Base-by-base conservation (phyloP, 2,797 vertebrate genomes). In the Phataginus tricuspis region DNA sequence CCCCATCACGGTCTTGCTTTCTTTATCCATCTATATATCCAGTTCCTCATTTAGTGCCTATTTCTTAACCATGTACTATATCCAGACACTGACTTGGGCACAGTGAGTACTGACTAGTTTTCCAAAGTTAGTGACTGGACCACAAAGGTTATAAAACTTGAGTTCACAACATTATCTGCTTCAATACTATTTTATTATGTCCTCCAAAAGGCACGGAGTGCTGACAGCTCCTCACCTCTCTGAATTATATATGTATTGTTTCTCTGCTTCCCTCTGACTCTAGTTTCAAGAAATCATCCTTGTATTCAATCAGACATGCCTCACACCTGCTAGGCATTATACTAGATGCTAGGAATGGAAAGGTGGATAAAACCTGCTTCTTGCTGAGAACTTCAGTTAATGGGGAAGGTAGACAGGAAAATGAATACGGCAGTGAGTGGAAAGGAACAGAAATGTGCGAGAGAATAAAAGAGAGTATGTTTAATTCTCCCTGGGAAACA, bases 91-190 rank as follows among this genome's bases (percentile, higher is more conserved):
- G 31, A 55, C 66, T 53, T 75, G 80, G 31, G n/a, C 42, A 86
- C 27, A 57, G 23, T 6, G 74, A 59, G 9, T 84, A 61, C 4
- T 71, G 25, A 64, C 12, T 61, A 68, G 37, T 95, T 92, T 97
- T 90, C 68, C 66, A 89, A 74, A 39, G 7, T 90, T 57, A 96
- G 93, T 93, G 74, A 45, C 42, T 79, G 31, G 23, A 86, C 18
- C 29, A 68, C 16, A 89, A 83, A 97, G 34, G 16, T 77, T 80
- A 69, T 85, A 55, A 89, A 82, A 57, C 27, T 96, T 83, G 89
- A 91, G 13, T 74, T 89, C 64, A 90, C 39, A 69, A 63, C 29
- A 37, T 79, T 59, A 64, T 79, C 63, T 59, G 51, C 51, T 57
- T 95, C 37, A 57, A 74, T 7, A 69, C 5, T 66, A 92, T 66